phyloP scores from a whole-genome alignment of 2,888 invertebrate species.

The Unio delphinus region DNA sequence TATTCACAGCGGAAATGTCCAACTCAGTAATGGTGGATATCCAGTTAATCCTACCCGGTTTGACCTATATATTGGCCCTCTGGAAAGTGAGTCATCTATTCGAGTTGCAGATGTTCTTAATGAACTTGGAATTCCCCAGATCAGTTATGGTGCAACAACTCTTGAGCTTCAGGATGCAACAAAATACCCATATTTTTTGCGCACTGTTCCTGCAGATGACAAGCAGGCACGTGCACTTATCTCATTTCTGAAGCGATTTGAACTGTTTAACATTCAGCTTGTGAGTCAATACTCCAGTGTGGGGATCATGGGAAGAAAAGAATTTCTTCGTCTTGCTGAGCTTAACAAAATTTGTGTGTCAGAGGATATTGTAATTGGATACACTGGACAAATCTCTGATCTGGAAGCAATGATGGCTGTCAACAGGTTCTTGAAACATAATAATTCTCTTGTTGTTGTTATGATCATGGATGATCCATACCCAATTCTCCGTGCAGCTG shows the following conservation, averaged over 20 bases:
- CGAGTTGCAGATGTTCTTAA: slow-evolving; percentile 61
- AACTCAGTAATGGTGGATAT: slow-evolving; percentile 27
- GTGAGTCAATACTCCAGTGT: slow-evolving; percentile 57
- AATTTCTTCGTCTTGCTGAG: slow-evolving; percentile 59
- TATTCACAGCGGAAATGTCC: slow-evolving; percentile 58
- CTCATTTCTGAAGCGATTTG: slow-evolving; percentile 69
- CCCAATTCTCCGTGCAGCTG: slow-evolving; percentile 50
- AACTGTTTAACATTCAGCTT: slow-evolving; percentile 71
- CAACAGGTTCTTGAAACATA: slow-evolving; percentile 26
- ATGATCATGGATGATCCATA: slow-evolving; percentile 56
- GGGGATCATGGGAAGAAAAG: slow-evolving; percentile 53
- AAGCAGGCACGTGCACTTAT: slow-evolving; percentile 68
- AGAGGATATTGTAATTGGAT: slow-evolving; percentile 51
- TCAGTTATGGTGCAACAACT: slow-evolving; percentile 64
- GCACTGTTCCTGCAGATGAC: slow-evolving; percentile 66
- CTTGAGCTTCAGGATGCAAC: slow-evolving; percentile 47
- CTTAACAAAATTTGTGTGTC: slow-evolving; percentile 62
- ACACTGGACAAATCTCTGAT: slow-evolving; percentile 32
- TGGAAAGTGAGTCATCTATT: slow-evolving; percentile 57
- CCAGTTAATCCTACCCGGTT: slow-evolving; percentile 45
- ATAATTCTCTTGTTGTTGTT: slow-evolving; percentile 52
- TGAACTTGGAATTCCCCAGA: slow-evolving; percentile 61
- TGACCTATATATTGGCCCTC: slow-evolving; percentile 59
- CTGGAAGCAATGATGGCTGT: slow-evolving; percentile 41
- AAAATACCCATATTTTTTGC: slow-evolving; percentile 60